Base-by-base conservation (phyloP, 1,140 invertebrate species). In the Nymphalis io region DNA sequence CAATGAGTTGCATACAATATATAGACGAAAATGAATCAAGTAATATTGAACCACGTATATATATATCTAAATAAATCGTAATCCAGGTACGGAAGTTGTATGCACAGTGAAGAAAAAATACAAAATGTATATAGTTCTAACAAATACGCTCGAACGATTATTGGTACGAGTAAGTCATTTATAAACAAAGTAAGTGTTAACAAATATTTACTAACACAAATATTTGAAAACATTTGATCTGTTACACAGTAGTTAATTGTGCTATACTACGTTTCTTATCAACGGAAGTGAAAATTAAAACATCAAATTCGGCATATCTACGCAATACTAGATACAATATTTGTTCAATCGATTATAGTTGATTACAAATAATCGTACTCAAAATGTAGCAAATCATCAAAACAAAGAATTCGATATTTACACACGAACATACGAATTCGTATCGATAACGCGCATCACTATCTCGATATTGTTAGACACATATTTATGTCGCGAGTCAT, bases 371-470 rank as follows among this genome's bases (percentile, higher is more conserved):
- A 81, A 73, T 70, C 67, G 65, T 76, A 78, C 73, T 80, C 72
- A 55, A 82, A 83, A 82, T 80, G 78, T 82, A 82, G 72, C 83
- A 74, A 84, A 83, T 86, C 84, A 87, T 85, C 79, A 83, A 82
- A 89, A 86, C 84, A 86, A 84, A 82, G 76, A 58, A 70, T 66
- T 76, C 73, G 67, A 70, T 80, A 84, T 81, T 81, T 78, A 77
- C 68, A 75, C 72, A 74, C 72, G 78, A 72, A 79, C 74, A 76
- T 68, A 60, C 51, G 18, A 74, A 76, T 82, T 75, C 74, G 74
- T 78, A 79, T 83, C 75, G 82, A 87, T 83, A 87, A 78, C 74
- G 40, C 27, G 16, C 10, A 60, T 27, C 62, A 33, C 33, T 70
- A 63, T 70, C 40, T 38, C 38, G 33, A 42, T 60, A 68, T 3